phyloP scores from a whole-genome alignment of 2,888 invertebrate species.

The Aphodius granarius region DNA sequence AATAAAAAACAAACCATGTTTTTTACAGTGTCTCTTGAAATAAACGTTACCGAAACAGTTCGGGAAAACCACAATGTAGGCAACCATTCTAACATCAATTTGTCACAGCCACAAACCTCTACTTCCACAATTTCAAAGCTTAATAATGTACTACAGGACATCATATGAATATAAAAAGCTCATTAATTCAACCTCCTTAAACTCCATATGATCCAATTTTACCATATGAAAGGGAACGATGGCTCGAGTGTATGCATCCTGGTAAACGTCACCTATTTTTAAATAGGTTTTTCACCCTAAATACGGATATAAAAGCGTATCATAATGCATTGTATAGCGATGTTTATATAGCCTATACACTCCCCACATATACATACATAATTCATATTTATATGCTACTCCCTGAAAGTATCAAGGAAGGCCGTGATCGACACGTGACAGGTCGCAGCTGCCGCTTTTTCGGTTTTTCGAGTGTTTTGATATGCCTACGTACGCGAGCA shows the following conservation, averaged over 20 bases:
- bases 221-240: constrained; percentile 48
- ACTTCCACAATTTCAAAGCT: no score
- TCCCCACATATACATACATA: constrained; percentile 43
- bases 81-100: no score
- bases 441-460: constrained; percentile 54
- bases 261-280: constrained; percentile 54
- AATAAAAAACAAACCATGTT: no score
- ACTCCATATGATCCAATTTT: constrained; percentile 34
- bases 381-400: constrained; percentile 49
- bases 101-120: no score
- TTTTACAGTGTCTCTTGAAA: no score
- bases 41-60: no score
- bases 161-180: no score
- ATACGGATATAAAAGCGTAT: constrained; percentile 50
- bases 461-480: constrained; percentile 50
- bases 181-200: no score
- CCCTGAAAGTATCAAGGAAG: no score
- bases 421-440: constrained; percentile 56
- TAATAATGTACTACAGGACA: no score
- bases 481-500: constrained; percentile 34
- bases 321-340: constrained; percentile 48
- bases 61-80: no score
- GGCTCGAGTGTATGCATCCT: constrained; percentile 48
- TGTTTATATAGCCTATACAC: constrained; percentile 48
- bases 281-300: constrained; percentile 53